phyloP scores from a whole-genome alignment of 2,797 vertebrate species.

The Darevskia nairensis region DNA sequence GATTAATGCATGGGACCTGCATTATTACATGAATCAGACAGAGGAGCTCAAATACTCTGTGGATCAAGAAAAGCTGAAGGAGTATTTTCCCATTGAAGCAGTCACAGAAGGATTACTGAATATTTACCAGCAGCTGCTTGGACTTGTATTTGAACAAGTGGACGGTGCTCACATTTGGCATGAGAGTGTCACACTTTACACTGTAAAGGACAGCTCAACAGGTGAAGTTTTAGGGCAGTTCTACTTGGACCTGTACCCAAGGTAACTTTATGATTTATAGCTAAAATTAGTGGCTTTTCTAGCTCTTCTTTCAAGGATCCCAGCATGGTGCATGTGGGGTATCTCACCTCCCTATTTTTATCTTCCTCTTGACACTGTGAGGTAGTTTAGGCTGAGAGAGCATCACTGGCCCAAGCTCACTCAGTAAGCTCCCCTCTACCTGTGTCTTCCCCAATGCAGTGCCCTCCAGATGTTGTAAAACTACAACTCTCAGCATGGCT shows the following conservation, averaged over 20 bases:
- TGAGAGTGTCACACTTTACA: constrained; percentile 85
- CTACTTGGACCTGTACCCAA: constrained; percentile 94
- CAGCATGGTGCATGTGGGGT: background rate
- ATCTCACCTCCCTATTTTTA: background rate
- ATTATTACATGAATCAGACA: constrained; percentile 93
- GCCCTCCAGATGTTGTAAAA: too few relatives aligned
- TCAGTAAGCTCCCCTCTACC: background rate
- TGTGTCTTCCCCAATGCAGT: background rate
- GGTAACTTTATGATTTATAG: constrained; percentile 77
- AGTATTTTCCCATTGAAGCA: constrained; percentile 92
- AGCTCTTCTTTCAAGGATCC: background rate
- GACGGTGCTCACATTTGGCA: constrained; percentile 87
- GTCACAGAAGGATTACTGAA: constrained; percentile 89
- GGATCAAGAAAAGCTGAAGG: constrained; percentile 92
- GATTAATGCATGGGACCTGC: constrained; percentile 94
- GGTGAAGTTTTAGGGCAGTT: constrained; percentile 91
- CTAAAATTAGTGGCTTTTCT: constrained; percentile 1
- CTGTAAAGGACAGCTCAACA: constrained; percentile 83
- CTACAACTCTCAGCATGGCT: too few relatives aligned
- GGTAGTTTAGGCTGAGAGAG: background rate
- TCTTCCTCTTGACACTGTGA: background rate
- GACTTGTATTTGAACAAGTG: constrained; percentile 87
- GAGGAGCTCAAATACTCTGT: constrained; percentile 92
- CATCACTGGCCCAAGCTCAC: background rate
- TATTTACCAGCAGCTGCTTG: constrained; percentile 93